Evolutionary conservation across 1,140 invertebrate species (phyloP).

Genomic region (Laodelphax striatellus): DNA sequence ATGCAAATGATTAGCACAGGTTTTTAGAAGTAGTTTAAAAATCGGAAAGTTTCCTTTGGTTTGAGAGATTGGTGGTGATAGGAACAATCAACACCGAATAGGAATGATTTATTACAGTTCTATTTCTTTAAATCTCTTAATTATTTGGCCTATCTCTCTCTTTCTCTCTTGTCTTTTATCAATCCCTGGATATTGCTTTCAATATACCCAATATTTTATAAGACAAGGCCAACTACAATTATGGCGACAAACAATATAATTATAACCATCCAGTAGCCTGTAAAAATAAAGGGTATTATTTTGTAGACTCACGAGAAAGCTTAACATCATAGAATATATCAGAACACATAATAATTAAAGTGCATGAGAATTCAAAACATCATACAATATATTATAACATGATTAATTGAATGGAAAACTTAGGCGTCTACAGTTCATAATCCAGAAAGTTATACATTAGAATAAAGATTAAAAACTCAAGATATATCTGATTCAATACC

Average conservation of each 20-base stretch:
- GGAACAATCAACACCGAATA: too few species aligned
- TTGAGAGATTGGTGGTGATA: too few species aligned
- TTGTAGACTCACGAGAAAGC: background rate
- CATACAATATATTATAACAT: background rate
- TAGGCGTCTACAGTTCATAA: background rate
- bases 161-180: too few species aligned
- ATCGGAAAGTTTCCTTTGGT: too few species aligned
- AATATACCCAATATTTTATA: background rate
- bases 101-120: too few species aligned
- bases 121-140: too few species aligned
- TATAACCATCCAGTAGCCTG: background rate
- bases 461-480: background rate
- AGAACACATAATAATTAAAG: too few species aligned
- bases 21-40: too few species aligned
- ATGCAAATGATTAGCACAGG: too few species aligned
- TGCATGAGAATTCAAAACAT: background rate
- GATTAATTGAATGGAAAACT: background rate
- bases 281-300: background rate
- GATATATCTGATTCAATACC: too few species aligned
- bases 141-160: too few species aligned
- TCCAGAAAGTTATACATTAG: background rate
- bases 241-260: background rate
- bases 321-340: background rate
- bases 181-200: background rate
- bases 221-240: background rate